Percentiles rank a stretch among this genome's conserved stretches.
Evolutionary conservation across 2,797 vertebrate species (phyloP).

Genomic region (Onychomys arenicola): DNA sequence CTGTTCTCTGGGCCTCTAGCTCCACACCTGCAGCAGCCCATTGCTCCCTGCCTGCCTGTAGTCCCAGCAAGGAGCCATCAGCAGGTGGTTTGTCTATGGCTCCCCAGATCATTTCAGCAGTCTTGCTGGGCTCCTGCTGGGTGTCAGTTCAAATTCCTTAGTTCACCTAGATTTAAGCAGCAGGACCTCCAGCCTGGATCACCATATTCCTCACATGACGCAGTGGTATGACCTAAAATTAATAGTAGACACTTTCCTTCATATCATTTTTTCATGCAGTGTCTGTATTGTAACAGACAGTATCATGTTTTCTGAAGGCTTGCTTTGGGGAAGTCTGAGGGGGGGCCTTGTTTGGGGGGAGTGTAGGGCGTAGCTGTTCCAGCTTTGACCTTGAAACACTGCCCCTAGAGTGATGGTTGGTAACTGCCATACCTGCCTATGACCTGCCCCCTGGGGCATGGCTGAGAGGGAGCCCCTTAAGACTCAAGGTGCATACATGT

Average conservation of each 20-base stretch:
- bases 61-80: neutral
- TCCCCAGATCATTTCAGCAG: neutral
- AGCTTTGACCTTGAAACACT: too few species aligned
- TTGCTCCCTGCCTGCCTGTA: neutral
- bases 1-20: neutral
- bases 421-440: too few species aligned
- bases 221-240: neutral
- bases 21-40: neutral
- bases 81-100: too few species aligned
- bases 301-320: constrained; percentile 9
- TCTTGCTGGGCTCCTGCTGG: neutral
- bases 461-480: too few species aligned
- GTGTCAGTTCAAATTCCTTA: neutral
- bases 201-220: neutral
- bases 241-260: neutral
- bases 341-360: neutral
- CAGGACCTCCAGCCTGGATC: neutral
- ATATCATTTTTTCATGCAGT: neutral
- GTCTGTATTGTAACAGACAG: constrained; percentile 20
- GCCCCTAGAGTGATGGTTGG: too few species aligned
- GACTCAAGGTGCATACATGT: too few species aligned
- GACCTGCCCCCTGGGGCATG: too few species aligned
- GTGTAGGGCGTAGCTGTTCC: too few species aligned
- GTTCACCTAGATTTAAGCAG: neutral
- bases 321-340: neutral